A percentile compares a stretch with the other conserved stretches of the same genome.
Evolutionary conservation across 2,113 vertebrate species (phyloP).

Genomic region (Lamprologus callipterus): DNA sequence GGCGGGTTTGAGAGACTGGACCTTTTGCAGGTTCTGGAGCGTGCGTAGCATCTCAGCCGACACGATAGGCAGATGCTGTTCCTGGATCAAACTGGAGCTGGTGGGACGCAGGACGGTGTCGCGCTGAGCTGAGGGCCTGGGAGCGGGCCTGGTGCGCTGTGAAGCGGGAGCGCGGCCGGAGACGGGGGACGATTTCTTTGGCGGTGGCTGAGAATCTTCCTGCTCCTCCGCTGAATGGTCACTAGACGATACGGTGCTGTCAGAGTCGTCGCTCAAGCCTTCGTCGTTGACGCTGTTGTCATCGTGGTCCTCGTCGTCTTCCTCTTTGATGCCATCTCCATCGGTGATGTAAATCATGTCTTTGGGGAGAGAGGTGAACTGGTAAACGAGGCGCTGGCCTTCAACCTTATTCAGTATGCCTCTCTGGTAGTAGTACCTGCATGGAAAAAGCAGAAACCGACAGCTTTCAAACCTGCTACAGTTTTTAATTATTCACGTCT

Average conservation of each 20-base stretch:
- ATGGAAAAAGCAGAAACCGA: neutral
- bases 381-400: slow-evolving; percentile 95
- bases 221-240: slow-evolving; percentile 64
- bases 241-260: slow-evolving; percentile 61
- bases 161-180: neutral
- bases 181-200: neutral
- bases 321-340: slow-evolving; percentile 59
- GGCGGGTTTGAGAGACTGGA: slow-evolving; percentile 71
- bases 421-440: slow-evolving; percentile 97
- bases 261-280: slow-evolving; percentile 38
- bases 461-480: neutral
- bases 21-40: slow-evolving; percentile 77
- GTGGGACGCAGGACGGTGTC: slow-evolving; percentile 62
- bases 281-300: slow-evolving; percentile 51
- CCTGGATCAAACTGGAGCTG: slow-evolving; percentile 75
- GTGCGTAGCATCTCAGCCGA: slow-evolving; percentile 85
- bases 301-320: slow-evolving; percentile 30
- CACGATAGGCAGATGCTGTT: slow-evolving; percentile 76
- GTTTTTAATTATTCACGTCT: neutral
- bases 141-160: neutral
- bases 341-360: slow-evolving; percentile 90
- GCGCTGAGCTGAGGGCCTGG: slow-evolving; percentile 15
- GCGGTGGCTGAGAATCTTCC: slow-evolving; percentile 11
- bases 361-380: slow-evolving; percentile 96
- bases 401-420: slow-evolving; percentile 98